Base-by-base conservation (phyloP, 2,113 vertebrate genomes). In the Ceyx cyanopectus region DNA sequence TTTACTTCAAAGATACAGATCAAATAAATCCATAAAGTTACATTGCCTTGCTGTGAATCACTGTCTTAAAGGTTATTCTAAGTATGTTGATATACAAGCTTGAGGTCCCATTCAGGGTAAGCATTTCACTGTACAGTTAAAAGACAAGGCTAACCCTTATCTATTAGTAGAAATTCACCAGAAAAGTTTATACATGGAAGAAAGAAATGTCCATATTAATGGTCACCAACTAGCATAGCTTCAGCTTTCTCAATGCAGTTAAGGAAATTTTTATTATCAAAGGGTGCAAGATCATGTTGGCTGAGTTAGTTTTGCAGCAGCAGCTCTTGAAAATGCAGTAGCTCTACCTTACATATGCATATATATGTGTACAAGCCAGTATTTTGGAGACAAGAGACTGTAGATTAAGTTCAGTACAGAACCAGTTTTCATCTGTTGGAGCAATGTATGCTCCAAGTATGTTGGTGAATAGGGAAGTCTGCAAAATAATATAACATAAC, bases 1-100 rank as follows among this genome's bases (percentile, higher is more conserved):
- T 90, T 96, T 95, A 74, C 77, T 93, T 87, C 77, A 86, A 89
- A 92, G 57, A 93, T 73, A 79, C 61, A 81, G 84, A 89, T 94
- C 83, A 92, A 96, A 95, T 84, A 90, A 93, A 94, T 93, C 57
- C 53, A 41, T 62, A 90, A 94, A 65, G 62, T 92, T 81, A 41
- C 46, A 68, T 54, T 94, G 72, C 68, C 48, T 91, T 85, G 53
- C 62, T 92, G 66, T 92, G 66, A 94, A 87, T 96, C 74, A 62
- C 66, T 65, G 60, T 61, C 61, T 79, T 53, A 78, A 95, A 90
- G 11, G 69, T 93, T 93, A 73, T 76, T 40, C 80, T 72, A 91
- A 85, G 66, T 56, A 86, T 29, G 19, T 65, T 81, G 69, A 53
- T 92, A 72, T 62, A 74, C 22, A 84, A 88, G 19, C 43, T 48